phyloP scores from a whole-genome alignment of 1,140 invertebrate genomes.

The Hetaerina americana region DNA sequence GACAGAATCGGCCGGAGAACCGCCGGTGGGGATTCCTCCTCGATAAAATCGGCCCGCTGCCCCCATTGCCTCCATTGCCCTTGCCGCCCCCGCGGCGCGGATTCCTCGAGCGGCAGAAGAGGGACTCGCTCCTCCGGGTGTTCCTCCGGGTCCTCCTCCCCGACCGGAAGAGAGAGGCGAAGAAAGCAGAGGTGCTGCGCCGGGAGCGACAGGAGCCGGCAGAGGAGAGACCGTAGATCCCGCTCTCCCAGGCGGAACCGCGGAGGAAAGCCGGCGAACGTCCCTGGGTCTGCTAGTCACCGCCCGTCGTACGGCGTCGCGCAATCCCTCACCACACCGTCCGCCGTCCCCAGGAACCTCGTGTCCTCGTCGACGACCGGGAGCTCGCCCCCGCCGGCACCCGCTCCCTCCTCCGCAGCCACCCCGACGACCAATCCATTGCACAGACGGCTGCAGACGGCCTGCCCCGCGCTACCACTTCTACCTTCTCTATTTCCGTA shows the following conservation, averaged over 20 bases:
- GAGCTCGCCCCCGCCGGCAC: neutral
- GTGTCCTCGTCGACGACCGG: neutral
- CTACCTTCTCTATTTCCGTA: neutral
- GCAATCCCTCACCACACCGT: neutral
- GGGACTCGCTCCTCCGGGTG: neutral
- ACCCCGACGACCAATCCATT: no score
- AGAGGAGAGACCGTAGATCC: neutral
- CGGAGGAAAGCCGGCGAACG: neutral
- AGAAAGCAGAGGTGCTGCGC: neutral
- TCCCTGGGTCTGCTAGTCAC: neutral
- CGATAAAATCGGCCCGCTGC: neutral
- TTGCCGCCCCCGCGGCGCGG: neutral
- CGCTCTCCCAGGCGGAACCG: neutral
- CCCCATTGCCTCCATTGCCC: neutral
- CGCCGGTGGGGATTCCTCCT: neutral
- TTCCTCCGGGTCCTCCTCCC: neutral
- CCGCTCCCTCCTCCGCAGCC: neutral
- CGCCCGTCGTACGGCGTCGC: neutral
- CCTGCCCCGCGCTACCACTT: neutral
- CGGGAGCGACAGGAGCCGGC: neutral
- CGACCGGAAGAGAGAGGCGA: neutral
- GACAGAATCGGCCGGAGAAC: neutral
- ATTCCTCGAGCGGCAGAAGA: neutral
- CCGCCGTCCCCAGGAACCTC: neutral
- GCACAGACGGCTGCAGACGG: neutral